Conservation (phyloP, 1,140 invertebrate genomes). For the Polyergus mexicanus region DNA sequence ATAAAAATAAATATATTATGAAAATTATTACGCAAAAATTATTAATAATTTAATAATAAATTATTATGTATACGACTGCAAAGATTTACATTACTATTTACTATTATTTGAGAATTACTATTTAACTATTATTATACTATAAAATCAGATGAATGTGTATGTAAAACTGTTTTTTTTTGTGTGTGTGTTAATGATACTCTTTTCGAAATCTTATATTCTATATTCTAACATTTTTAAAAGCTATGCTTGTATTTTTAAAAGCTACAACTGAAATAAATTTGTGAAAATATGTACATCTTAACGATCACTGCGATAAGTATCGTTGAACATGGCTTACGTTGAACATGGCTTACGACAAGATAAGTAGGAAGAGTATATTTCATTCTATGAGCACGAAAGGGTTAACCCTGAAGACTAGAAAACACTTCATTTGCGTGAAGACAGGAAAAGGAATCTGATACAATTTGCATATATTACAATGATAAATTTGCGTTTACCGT, state of each 20-base stretch:
- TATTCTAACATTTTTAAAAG: too few species aligned
- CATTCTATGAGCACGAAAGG: conserved; percentile 36
- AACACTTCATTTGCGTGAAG: conserved; percentile 46
- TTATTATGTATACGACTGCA: too few species aligned
- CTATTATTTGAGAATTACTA: too few species aligned
- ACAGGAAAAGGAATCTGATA: conserved; percentile 34
- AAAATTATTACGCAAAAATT: not conserved
- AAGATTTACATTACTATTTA: too few species aligned
- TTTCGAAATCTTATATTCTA: not conserved
- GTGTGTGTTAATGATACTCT: not conserved
- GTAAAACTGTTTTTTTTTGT: too few species aligned
- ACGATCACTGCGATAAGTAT: not conserved
- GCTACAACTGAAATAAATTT: not conserved
- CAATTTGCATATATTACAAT: conserved; percentile 50
- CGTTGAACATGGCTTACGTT: too few species aligned
- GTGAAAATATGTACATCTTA: not conserved
- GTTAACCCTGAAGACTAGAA: conserved; percentile 42
- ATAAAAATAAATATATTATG: conserved; percentile 9
- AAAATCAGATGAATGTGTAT: too few species aligned
- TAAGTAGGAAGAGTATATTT: conserved; percentile 30
- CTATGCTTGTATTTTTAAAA: not conserved
- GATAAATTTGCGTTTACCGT: conserved; percentile 45
- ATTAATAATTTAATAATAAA: conserved; percentile 10
- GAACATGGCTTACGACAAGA: conserved; percentile 17
- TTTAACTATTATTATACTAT: too few species aligned